A percentile compares a stretch with the other conserved stretches of the same genome.
Conservation (phyloP, 2,113 vertebrate genomes). For the Symphodus melops region DNA sequence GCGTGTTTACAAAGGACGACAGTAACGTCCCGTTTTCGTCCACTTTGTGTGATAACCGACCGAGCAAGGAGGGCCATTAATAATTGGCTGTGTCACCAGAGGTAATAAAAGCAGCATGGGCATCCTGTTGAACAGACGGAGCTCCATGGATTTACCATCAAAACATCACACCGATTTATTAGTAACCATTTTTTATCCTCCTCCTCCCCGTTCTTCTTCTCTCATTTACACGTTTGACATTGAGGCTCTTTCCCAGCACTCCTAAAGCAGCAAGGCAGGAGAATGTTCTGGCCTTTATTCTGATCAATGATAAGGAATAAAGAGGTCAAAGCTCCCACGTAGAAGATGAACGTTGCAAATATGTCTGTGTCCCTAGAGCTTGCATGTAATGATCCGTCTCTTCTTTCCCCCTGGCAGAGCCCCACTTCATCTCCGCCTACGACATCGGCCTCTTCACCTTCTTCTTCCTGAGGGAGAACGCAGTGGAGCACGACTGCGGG, state of each 20-base stretch:
- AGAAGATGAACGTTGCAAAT: slow-evolving; percentile 45
- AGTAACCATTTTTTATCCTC: slow-evolving; percentile 39
- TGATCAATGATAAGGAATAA: slow-evolving; percentile 23
- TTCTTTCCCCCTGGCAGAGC: slow-evolving; percentile 81
- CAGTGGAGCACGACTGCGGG: slow-evolving; percentile 95
- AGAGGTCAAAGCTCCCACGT: slow-evolving; percentile 24
- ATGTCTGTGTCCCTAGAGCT: slow-evolving; percentile 22
- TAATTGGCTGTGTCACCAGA: slow-evolving; percentile 26
- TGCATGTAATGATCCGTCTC: slow-evolving; percentile 4
- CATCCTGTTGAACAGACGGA: slow-evolving; percentile 53
- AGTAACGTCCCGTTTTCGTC: slow-evolving; percentile 23
- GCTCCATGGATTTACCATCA: slow-evolving; percentile 70
- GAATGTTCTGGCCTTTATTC: slow-evolving; percentile 22
- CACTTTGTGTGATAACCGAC: slow-evolving; percentile 44
- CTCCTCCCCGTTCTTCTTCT: slow-evolving; percentile 2
- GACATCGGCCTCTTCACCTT: slow-evolving; percentile 96
- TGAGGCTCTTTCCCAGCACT: slow-evolving; percentile 25
- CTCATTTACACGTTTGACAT: slow-evolving; percentile 54
- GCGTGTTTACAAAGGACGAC: slow-evolving; percentile 40
- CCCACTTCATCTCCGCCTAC: slow-evolving; percentile 95
- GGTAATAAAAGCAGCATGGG: slow-evolving; percentile 48
- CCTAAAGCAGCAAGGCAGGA: neutral
- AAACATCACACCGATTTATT: slow-evolving; percentile 68
- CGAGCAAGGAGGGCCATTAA: slow-evolving; percentile 30
- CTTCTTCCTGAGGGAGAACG: slow-evolving; percentile 95